These are phyloP conservation scores for Acanthurus lineatus DNA, from an alignment of 2,797 vertebrate genomes.

Conservation along the genomic window DNA sequence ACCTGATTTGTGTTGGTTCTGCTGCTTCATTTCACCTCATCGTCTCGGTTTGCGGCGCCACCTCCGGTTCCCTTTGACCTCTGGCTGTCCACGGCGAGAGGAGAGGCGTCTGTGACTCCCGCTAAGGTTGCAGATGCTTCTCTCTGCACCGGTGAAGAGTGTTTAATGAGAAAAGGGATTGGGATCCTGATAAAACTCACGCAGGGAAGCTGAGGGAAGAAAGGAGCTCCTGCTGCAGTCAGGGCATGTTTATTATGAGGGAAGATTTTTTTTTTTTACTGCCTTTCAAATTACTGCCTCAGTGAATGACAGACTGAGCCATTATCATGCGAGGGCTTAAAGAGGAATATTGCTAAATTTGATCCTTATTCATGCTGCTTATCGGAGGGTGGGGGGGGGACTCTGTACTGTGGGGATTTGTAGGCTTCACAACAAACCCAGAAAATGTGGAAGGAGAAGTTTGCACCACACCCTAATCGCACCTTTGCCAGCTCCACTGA, in stretches of 20 bases:
- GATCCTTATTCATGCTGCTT: constrained; percentile 39
- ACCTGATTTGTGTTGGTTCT: background rate
- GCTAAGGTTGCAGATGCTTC: constrained; percentile 72
- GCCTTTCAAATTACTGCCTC: constrained; percentile 51
- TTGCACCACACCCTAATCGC: constrained; percentile 36
- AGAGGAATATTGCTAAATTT: constrained; percentile 39
- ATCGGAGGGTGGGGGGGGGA: background rate
- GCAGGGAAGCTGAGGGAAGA: constrained; percentile 25
- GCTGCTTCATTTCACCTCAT: constrained; percentile 4
- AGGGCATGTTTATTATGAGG: constrained; percentile 44
- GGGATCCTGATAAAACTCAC: constrained; percentile 60
- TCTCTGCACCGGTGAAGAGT: constrained; percentile 55
- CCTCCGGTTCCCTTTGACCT: constrained; percentile 65
- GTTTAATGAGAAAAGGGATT: constrained; percentile 69
- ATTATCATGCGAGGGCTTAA: constrained; percentile 42
- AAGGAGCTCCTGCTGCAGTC: constrained; percentile 38
- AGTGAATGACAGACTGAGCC: constrained; percentile 44
- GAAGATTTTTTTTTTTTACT: constrained; percentile 45
- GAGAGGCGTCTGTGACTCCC: constrained; percentile 48
- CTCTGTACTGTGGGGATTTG: constrained; percentile 35
- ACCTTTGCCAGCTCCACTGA: constrained; percentile 7
- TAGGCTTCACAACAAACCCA: constrained; percentile 33
- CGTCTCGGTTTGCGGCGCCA: constrained; percentile 28
- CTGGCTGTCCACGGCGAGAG: constrained; percentile 50
- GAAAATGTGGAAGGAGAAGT: constrained; percentile 23